Conservation (phyloP, 1,140 invertebrate genomes). For the Lordiphosa stackelbergi region DNA sequence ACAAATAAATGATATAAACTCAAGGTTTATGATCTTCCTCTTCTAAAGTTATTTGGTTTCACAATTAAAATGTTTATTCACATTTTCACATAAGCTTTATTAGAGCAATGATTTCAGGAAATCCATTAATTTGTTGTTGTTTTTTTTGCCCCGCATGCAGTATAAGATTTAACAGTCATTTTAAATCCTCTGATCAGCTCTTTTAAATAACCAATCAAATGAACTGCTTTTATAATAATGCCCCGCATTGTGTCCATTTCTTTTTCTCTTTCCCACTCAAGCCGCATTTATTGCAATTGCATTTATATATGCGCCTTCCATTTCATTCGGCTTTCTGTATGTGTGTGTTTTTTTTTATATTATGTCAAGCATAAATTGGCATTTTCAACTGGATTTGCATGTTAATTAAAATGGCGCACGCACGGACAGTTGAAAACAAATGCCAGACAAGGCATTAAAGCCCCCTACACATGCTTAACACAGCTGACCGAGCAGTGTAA, state of each 20-base stretch:
- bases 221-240: constrained; percentile 13
- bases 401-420: constrained; percentile 71
- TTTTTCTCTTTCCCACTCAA: background rate
- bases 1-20: no score
- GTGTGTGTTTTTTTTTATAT: constrained; percentile 54
- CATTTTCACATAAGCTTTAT: no score
- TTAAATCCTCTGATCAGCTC: constrained; percentile 3
- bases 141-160: background rate
- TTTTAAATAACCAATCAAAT: constrained; percentile 16
- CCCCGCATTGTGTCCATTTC: constrained; percentile 8
- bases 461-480: constrained; percentile 19
- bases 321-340: constrained; percentile 14
- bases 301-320: constrained; percentile 26
- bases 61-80: no score
- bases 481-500: constrained; percentile 49
- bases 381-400: constrained; percentile 75
- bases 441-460: constrained; percentile 64
- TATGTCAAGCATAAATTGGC: constrained; percentile 74
- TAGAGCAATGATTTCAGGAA: no score
- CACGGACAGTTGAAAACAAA: constrained; percentile 73
- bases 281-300: constrained; percentile 18
- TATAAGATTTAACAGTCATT: no score
- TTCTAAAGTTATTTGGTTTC: no score
- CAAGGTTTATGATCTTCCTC: no score
- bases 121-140: background rate